These are phyloP conservation scores for Tetrapedia diversipes DNA, from an alignment of 2,888 invertebrate species.

Conservation along the genomic window DNA sequence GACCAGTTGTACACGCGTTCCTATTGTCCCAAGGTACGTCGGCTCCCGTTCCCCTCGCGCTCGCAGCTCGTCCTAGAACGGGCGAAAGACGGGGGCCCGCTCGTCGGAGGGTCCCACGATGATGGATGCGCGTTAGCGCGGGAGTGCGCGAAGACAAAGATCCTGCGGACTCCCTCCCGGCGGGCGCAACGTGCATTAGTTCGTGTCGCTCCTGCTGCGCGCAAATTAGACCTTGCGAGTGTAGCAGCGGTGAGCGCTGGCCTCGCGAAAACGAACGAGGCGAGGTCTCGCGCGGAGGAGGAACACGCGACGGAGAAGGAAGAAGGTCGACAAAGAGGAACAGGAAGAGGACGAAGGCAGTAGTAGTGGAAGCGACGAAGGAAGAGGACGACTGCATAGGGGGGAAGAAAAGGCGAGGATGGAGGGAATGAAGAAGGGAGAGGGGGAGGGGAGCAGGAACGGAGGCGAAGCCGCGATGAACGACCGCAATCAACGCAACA, in stretches of 20 bases:
- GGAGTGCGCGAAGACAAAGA: constrained; percentile 80
- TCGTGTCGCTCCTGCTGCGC: constrained; percentile 81
- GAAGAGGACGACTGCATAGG: constrained; percentile 4
- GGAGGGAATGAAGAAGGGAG: constrained; percentile 5
- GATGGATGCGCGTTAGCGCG: constrained; percentile 81
- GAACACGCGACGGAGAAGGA: constrained; percentile 11
- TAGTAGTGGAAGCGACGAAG: constrained; percentile 7
- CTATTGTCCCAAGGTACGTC: neutral
- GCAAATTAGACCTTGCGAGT: constrained; percentile 79
- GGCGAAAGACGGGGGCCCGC: constrained; percentile 29
- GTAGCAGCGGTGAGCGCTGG: constrained; percentile 57
- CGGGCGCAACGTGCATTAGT: constrained; percentile 79
- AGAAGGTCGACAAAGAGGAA: constrained; percentile 24
- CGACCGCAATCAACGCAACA: constrained; percentile 81
- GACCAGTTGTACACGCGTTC: too few relatives aligned
- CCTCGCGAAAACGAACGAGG: constrained; percentile 49
- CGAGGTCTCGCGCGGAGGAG: constrained; percentile 4
- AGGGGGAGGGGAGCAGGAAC: constrained; percentile 48
- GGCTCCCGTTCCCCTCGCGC: neutral
- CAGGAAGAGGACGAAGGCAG: neutral
- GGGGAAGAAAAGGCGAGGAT: constrained; percentile 18
- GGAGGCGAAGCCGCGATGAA: constrained; percentile 76
- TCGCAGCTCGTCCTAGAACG: constrained; percentile 21
- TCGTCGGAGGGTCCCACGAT: constrained; percentile 67
- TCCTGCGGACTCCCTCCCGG: constrained; percentile 75